Percentiles rank a stretch among this genome's conserved stretches.
Conservation (phyloP, 2,888 invertebrate genomes). For the Prionchulus punctatus region DNA sequence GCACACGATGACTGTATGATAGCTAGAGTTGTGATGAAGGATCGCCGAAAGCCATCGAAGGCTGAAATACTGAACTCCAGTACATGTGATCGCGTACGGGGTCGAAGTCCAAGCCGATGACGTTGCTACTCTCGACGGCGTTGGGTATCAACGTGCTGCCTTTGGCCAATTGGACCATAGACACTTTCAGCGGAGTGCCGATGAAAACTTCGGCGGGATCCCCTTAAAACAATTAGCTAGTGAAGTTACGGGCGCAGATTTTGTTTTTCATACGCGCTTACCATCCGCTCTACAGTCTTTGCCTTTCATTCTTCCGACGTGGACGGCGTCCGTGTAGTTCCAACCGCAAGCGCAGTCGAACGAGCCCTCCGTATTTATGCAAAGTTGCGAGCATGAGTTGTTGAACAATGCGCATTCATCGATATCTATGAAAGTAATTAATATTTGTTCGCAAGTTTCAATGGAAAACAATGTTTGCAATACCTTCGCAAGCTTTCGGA, state of each 20-base stretch:
- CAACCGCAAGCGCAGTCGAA: constrained; percentile 64
- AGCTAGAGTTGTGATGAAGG: no score
- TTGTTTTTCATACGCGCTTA: neutral
- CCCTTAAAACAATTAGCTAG: no score
- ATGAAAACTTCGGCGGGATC: constrained; percentile 21
- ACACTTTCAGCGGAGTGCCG: constrained; percentile 14
- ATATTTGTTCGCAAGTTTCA: neutral
- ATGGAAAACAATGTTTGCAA: neutral
- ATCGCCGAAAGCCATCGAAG: no score
- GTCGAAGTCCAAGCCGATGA: constrained; percentile 79
- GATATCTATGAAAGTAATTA: constrained; percentile 45
- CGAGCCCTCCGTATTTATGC: constrained; percentile 74
- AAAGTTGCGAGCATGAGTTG: constrained; percentile 78
- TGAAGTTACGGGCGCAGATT: no score
- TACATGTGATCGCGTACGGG: constrained; percentile 63
- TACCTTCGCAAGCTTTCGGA: constrained; percentile 34
- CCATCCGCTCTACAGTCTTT: constrained; percentile 27
- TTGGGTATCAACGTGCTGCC: constrained; percentile 48
- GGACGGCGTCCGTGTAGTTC: constrained; percentile 30
- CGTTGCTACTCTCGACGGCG: constrained; percentile 40
- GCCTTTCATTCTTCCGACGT: constrained; percentile 30
- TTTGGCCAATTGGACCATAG: constrained; percentile 18
- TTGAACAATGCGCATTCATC: constrained; percentile 65
- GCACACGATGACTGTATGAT: no score
- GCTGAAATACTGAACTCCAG: no score